These are phyloP conservation scores for Smutsia gigantea DNA, from an alignment of 2,797 vertebrate species.

Conservation along the genomic window DNA sequence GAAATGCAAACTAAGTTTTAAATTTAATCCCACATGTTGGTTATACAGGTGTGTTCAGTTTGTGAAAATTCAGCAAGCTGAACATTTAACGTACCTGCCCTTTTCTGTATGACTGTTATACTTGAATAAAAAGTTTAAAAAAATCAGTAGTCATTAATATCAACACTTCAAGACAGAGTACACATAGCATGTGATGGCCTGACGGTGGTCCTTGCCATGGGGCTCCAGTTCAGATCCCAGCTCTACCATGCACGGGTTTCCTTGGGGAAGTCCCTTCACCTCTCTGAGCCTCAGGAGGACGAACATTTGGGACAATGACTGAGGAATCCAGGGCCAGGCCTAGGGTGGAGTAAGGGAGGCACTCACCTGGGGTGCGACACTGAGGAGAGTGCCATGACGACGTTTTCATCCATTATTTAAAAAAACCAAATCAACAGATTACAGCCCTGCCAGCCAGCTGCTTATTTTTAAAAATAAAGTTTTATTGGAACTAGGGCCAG, in stretches of 20 bases:
- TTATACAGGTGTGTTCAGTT: neutral
- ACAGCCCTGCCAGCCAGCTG: neutral
- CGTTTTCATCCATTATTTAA: neutral
- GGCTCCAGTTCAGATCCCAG: neutral
- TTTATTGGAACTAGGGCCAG: neutral
- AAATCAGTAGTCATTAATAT: neutral
- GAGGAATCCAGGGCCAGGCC: neutral
- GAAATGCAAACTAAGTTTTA: neutral
- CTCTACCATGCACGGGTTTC: neutral
- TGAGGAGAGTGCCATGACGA: neutral
- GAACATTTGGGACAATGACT: neutral
- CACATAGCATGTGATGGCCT: neutral
- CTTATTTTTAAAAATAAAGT: slow-evolving; percentile 20
- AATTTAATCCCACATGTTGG: neutral
- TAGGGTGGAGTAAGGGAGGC: neutral
- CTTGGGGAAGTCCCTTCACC: neutral
- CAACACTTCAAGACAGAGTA: neutral
- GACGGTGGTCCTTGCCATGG: neutral
- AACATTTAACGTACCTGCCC: neutral
- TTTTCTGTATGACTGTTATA: neutral
- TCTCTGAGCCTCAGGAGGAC: neutral
- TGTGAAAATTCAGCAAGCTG: neutral
- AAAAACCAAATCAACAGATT: neutral
- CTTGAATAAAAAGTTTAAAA: neutral
- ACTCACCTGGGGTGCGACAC: neutral